Evolutionary conservation across 2,113 vertebrate species (phyloP), one percentile per base, ranked within the genome.

Genomic region (Triplophysa tibetana): DNA sequence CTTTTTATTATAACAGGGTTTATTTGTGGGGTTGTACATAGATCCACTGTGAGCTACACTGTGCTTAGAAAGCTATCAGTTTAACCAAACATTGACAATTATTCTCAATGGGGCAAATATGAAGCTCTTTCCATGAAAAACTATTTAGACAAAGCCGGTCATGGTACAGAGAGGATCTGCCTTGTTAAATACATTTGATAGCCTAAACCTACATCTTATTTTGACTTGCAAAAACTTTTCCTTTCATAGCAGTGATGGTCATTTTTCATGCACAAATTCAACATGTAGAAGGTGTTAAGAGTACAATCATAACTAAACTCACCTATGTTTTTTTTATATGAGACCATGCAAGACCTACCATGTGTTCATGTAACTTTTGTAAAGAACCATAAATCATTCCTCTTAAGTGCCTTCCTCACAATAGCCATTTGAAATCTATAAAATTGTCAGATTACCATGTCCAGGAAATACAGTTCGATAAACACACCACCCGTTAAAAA

Each of bases 331-430:
- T 43, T 58, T 56, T 45, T 56, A 45, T 38, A 33, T 33, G 33
- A 21, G 6, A 12, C 65, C 21, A 56, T 8, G 19, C 13, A 48
- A 16, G 14, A n/a, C 16, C 29, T 56, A 24, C 33, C 26, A 66
- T 33, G n/a, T 48, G 56, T 19, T 75, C 48, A 66, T 43, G 48
- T 79, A 85, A 81, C 83, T 80, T 88, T 79, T 79, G 83, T n/a
- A 69, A 73, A 50, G 65, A 78, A 77, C 62, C 64, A 45, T 81
- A 82, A 63, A 83, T 90, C 90, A 89, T 92, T 93, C 91, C 92
- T 92, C 90, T 91, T 90, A 89, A 93, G 92, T 93, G 92, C 92
- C 91, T 93, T 93, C 80, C 80, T 56, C 41, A 17, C 33, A 79
- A 2, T 50, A 23, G 43, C 17, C 33, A 38, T 38, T 5, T 38